phyloP scores from a whole-genome alignment of 2,113 vertebrate species.

The Burhinus bistriatus region DNA sequence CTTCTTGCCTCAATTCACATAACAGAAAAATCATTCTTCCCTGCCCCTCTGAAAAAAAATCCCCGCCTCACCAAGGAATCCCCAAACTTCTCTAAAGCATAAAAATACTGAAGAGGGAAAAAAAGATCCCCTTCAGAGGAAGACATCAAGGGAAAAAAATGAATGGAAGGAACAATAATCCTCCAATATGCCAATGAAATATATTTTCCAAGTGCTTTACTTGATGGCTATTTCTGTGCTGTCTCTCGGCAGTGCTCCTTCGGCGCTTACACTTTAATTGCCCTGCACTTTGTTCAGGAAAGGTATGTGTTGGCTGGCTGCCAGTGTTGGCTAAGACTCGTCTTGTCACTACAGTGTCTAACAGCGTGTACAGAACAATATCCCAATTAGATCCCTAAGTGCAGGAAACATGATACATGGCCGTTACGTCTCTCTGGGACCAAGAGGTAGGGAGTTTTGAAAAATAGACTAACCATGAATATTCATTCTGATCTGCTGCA shows the following conservation, averaged over 20 bases:
- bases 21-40: background rate
- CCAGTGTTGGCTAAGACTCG: conserved; percentile 66
- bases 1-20: background rate
- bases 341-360: conserved; percentile 75
- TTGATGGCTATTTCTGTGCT: conserved; percentile 62
- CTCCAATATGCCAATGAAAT: conserved; percentile 15
- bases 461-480: background rate
- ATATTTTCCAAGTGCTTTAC: conserved; percentile 22
- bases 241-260: conserved; percentile 3
- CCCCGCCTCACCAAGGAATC: background rate
- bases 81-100: background rate
- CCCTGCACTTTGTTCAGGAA: conserved; percentile 71
- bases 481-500: conserved; percentile 4
- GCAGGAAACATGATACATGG: conserved; percentile 62
- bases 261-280: conserved; percentile 67
- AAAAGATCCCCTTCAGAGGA: background rate
- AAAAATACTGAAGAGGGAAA: background rate
- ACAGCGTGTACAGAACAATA: conserved; percentile 75
- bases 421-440: background rate
- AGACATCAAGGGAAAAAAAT: background rate
- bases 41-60: background rate
- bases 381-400: conserved; percentile 76
- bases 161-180: background rate
- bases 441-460: conserved; percentile 31
- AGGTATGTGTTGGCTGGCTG: conserved; percentile 70